phyloP scores from a whole-genome alignment of 2,888 invertebrate species.

The Macaria notata region DNA sequence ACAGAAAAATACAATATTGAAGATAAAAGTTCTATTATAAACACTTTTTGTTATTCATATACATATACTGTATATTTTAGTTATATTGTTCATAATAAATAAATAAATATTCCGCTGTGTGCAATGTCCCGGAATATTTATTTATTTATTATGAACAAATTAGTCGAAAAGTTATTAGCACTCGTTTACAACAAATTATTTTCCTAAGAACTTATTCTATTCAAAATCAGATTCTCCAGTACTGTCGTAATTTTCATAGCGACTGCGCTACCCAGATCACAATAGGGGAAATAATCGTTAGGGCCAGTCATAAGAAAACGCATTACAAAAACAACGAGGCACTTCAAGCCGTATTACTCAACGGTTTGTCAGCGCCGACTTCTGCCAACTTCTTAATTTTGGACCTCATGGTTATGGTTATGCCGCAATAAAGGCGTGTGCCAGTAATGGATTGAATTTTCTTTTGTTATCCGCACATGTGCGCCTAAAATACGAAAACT shows the following conservation, averaged over 20 bases:
- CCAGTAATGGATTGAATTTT: constrained; percentile 16
- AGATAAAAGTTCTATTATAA: too few relatives aligned
- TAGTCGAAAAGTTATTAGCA: background rate
- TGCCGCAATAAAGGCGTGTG: constrained; percentile 30
- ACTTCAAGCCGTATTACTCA: constrained; percentile 69
- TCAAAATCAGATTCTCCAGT: background rate
- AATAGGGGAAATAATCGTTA: constrained; percentile 79
- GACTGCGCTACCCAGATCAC: constrained; percentile 56
- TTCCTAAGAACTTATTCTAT: too few relatives aligned
- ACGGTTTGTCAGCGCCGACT: constrained; percentile 68
- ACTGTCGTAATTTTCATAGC: constrained; percentile 6
- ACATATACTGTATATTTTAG: background rate
- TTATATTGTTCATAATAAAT: too few relatives aligned
- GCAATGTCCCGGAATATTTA: too few relatives aligned
- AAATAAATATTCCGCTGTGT: too few relatives aligned
- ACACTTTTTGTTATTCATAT: background rate
- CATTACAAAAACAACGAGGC: constrained; percentile 78
- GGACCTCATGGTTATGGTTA: constrained; percentile 39
- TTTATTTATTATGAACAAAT: background rate
- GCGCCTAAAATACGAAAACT: constrained; percentile 5
- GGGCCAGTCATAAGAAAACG: constrained; percentile 74
- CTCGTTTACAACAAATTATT: background rate
- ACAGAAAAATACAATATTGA: too few relatives aligned
- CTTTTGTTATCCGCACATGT: constrained; percentile 13
- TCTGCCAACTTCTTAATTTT: constrained; percentile 65